Base-by-base conservation (phyloP, 2,113 vertebrate genomes). In the Calypte anna region DNA sequence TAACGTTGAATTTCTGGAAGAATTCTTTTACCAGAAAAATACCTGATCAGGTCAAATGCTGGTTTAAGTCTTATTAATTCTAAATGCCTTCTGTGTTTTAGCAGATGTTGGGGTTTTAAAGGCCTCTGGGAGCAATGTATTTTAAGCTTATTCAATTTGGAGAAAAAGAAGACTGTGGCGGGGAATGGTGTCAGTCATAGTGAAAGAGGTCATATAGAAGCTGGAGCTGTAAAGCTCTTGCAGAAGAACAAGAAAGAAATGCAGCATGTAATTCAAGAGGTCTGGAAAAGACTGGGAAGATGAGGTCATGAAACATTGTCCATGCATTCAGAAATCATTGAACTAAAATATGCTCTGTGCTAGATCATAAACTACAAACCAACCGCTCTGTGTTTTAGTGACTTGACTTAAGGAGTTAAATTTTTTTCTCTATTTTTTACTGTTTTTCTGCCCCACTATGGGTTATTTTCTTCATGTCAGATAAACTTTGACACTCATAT, bases 401-500 rank as follows among this genome's bases (percentile, higher is more conserved):
- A 53, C 31, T 59, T 36, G 28, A 77, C 57, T 62, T 74, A 86
- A 94, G 23, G 44, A 75, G 80, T 93, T 92, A 90, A 79, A 0
- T 6, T 67, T 66, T 90, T 83, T 82, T 31, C 68, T 90, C 28
- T 31, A 20, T 81, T 90, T 61, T 93, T 92, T 86, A 61, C 62
- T 63, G 15, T 59, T 90, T 94, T 92, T 82, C 53, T 95, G 16
- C 11, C 80, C 77, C 48, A 46, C 33, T 72, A 12, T 81, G 61
- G 61, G 57, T 81, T 82, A 75, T 81, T 91, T 92, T 94, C 84
- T 86, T 84, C 70, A 80, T 76, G 91, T 88, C 91, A 93, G 53
- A 75, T 93, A 57, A 93, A 81, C 86, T 86, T 73, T 92, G 94
- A 93, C 66, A 86, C 88, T 96, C 28, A 50, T 54, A 95, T 88